Evolutionary conservation across 2,113 vertebrate genomes (phyloP), one percentile per base, ranked within the genome.

Genomic region (Mustelus asterias): DNA sequence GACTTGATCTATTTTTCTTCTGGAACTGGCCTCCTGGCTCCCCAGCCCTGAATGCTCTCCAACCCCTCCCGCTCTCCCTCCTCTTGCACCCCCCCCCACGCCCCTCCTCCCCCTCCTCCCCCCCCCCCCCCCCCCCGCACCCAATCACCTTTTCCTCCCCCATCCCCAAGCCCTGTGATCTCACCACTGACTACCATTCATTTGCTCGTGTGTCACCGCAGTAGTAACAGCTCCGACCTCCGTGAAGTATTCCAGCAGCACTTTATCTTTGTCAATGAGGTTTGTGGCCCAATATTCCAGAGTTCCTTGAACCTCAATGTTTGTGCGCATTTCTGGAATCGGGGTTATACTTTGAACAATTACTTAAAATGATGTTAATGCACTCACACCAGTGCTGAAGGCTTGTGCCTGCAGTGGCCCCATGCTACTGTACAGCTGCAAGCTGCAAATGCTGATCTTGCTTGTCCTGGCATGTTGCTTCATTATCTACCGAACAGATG

Each of bases 401-500:
- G 41, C 16, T 65, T 65, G 60, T 22, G 60, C 4, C 69, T 76
- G 22, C 6, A 54, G 6, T 76, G 72, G 37, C 41, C 54, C 48
- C 14, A n/a, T 60, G 58, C 26, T 95, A 10, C 69, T 70, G 37
- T 72, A 54, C 26, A 29, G 26, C 67, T 70, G 13, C 44, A 95
- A 54, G 48, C 94, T 72, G 67, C 26, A 26, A 70, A 95, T 76
- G 24, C 69, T 95, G 24, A 95, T 72, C 94, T 29, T 33, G 69
- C 67, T 16, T 95, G 94, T 76, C 94, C 69, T 72, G 26, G 94
- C 94, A 76, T 72, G 94, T 48, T 24, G 44, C 9, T 54, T 72
- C 67, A 95, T 95, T 95, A 72, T 54, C 20, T 90, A 29, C 26
- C 29, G n/a, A 90, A 54, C 88, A 90, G 54, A 90, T 90, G 33